Percentiles rank a stretch among this genome's conserved stretches.
These are phyloP conservation scores for Cheumatopsyche charites DNA, from an alignment of 1,140 invertebrate species.

Conservation along the genomic window DNA sequence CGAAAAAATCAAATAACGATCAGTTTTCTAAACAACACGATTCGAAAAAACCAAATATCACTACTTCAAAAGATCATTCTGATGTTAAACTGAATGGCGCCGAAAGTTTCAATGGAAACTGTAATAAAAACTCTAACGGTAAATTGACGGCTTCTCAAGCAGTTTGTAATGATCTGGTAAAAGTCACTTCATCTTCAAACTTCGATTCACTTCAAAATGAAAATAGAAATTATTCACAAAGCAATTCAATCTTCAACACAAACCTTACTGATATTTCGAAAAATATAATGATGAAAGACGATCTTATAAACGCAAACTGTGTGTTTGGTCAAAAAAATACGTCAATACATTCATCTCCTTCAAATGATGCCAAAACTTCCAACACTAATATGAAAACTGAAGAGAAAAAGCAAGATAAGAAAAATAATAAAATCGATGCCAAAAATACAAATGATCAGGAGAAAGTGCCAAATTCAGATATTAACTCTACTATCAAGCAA, in stretches of 20 bases:
- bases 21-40: background rate
- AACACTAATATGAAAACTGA: background rate
- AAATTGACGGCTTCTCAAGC: background rate
- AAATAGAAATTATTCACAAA: background rate
- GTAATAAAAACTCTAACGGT: background rate
- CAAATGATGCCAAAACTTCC: background rate
- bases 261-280: background rate
- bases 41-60: slow-evolving; percentile 7
- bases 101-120: slow-evolving; percentile 9
- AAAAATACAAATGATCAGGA: background rate
- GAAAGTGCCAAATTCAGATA: background rate
- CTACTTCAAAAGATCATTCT: background rate
- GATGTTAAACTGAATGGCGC: background rate
- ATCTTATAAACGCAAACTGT: slow-evolving; percentile 9
- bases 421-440: background rate
- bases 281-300: background rate
- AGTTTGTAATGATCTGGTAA: slow-evolving; percentile 18
- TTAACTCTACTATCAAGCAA: too few species aligned
- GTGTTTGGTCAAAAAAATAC: slow-evolving; percentile 1
- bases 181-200: slow-evolving; percentile 24
- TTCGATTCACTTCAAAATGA: background rate
- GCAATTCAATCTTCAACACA: background rate
- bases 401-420: background rate
- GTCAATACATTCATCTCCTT: background rate
- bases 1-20: background rate